These are phyloP conservation scores for Mustelus asterias DNA, from an alignment of 2,113 vertebrate species.

Conservation along the genomic window DNA sequence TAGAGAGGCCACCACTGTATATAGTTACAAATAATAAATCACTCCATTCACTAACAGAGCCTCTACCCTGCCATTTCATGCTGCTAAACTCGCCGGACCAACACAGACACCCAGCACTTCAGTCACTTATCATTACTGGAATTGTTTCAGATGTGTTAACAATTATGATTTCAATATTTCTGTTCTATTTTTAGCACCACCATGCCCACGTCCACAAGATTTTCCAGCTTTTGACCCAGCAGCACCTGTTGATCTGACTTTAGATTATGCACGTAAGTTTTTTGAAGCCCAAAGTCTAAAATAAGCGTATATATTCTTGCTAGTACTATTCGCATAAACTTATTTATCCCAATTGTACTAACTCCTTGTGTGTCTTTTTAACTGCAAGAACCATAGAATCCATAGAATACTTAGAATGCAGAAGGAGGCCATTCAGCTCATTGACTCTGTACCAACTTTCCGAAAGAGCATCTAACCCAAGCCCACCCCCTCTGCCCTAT, in stretches of 20 bases:
- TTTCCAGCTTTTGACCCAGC: neutral
- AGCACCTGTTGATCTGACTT: neutral
- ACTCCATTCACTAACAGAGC: too few species aligned
- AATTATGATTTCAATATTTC: neutral
- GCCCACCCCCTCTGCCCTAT: too few species aligned
- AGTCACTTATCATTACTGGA: neutral
- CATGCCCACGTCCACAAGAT: neutral
- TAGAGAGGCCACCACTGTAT: too few species aligned
- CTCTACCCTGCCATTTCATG: too few species aligned
- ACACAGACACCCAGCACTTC: neutral
- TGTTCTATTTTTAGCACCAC: neutral
- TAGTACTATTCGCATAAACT: neutral
- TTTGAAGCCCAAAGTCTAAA: neutral
- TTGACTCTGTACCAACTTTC: too few species aligned
- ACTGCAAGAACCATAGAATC: neutral
- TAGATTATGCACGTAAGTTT: constrained; percentile 1
- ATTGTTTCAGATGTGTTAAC: neutral
- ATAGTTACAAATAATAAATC: too few species aligned
- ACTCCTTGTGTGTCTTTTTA: neutral
- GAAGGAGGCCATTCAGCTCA: too few species aligned
- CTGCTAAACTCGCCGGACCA: too few species aligned
- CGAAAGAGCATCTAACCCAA: too few species aligned
- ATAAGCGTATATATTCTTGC: neutral
- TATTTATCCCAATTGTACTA: neutral
- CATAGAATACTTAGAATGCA: too few species aligned